Base-by-base conservation (phyloP, 2,113 vertebrate species). In the Alces alces region DNA sequence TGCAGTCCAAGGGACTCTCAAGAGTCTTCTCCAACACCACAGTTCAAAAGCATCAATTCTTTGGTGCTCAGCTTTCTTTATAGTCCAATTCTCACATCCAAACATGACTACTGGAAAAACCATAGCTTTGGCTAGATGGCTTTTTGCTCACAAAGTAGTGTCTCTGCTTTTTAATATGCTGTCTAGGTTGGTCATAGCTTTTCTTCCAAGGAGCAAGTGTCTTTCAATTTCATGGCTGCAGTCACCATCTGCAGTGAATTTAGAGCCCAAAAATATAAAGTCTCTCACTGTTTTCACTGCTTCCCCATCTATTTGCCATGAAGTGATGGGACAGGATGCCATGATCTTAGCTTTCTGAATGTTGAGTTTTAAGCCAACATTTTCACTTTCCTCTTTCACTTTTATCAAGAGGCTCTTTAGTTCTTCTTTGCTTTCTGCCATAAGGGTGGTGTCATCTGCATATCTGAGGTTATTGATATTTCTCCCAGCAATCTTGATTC, bases 131-230 rank as follows among this genome's bases (percentile, higher is more conserved):
- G 19, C 64, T 66, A 66, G 8, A n/a, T 19, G 64, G 33, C 19
- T 8, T 16, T 66, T 66, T 19, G 8, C 19, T 5, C 7, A 33
- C 33, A n/a, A 66, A n/a, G 33, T 66, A 66, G 2, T 66, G 33
- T 66, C 33, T 66, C 16, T n/a, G 64, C 7, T 19, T 66, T 66
- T n/a, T 8, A n/a, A 66, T 66, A 66, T 19, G 3, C 64, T 66
- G 3, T 66, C 64, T n/a, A 66, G 33, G 16, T n/a, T n/a, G 7
- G 33, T n/a, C 64, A 66, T 10, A 66, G 15, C 7, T 66, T 66
- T 19, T n/a, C 64, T 66, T n/a, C 33, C 64, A 66, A n/a, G 64
- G 33, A 66, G 33, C 1, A 66, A n/a, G 33, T 0, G 0, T n/a
- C 33, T 66, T 66, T n/a, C n/a, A 66, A 66, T 19, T 19, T n/a